These are phyloP conservation scores for Eonycteris spelaea DNA, from an alignment of 2,113 vertebrate genomes.

Conservation along the genomic window DNA sequence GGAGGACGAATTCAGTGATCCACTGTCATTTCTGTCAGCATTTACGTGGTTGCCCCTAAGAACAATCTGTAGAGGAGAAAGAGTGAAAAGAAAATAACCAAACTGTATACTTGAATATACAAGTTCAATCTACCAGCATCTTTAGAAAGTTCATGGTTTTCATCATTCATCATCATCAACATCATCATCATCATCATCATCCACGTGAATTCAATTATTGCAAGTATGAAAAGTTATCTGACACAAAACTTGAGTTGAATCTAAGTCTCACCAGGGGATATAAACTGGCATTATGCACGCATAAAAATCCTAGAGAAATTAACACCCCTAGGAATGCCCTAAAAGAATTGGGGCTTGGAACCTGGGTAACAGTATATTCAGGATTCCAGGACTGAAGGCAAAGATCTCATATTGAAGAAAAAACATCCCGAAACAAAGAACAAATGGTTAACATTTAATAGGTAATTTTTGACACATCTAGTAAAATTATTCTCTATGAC, in stretches of 20 bases:
- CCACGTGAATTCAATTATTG: not conserved
- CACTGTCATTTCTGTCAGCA: constrained; percentile 31
- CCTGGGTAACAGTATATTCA: not conserved
- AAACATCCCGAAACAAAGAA: not conserved
- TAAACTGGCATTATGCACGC: not conserved
- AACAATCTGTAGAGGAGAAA: not conserved
- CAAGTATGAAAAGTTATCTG: not conserved
- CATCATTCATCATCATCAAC: not conserved
- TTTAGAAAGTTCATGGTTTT: not conserved
- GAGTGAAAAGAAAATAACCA: not conserved
- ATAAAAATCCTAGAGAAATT: not conserved
- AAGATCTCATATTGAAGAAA: not conserved
- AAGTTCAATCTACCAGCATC: not conserved
- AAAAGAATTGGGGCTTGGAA: not conserved
- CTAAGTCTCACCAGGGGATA: not conserved
- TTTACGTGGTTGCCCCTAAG: not conserved
- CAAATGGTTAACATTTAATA: not conserved
- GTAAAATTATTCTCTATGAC: not conserved
- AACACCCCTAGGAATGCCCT: not conserved
- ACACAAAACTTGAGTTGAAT: not conserved
- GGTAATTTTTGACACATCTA: not conserved
- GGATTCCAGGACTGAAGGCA: not conserved
- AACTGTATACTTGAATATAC: not conserved
- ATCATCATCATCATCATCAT: too few species aligned
- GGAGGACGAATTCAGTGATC: constrained; percentile 44